Conservation (phyloP, 2,888 invertebrate species). For the Deilephila porcellus region DNA sequence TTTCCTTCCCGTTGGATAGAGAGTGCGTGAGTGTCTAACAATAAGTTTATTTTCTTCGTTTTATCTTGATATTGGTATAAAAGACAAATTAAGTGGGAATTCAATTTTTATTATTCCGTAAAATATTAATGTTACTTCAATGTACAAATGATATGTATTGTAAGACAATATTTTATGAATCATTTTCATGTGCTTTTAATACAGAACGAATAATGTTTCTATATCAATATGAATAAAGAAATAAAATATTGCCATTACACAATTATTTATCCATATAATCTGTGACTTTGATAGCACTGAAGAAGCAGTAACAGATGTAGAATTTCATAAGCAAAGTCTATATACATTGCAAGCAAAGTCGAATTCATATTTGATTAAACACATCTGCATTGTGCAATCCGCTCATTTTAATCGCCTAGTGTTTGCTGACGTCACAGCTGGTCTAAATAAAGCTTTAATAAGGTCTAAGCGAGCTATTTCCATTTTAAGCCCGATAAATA, state of each 20-base stretch:
- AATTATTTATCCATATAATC: no score
- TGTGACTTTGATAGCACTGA: no score
- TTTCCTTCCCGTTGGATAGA: conserved; percentile 10
- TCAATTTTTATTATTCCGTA: not conserved
- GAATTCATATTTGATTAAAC: not conserved
- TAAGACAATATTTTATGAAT: no score
- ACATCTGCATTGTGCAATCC: not conserved
- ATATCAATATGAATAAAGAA: no score
- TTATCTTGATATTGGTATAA: not conserved
- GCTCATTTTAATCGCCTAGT: not conserved
- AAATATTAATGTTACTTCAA: no score
- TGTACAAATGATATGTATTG: no score
- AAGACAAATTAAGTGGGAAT: not conserved
- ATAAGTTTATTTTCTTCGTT: conserved; percentile 6
- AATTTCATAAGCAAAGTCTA: no score
- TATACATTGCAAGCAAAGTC: no score
- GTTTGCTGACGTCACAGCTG: not conserved
- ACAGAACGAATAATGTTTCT: no score
- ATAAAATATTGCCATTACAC: no score
- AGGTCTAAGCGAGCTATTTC: not conserved
- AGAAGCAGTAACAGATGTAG: no score
- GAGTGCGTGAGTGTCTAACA: conserved; percentile 7
- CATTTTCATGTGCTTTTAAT: no score
- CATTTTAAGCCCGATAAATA: conserved; percentile 16
- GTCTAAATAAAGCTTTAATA: conserved; percentile 3